Percentiles rank a stretch among this genome's conserved stretches.
These are phyloP conservation scores for Lordiphosa collinella DNA, from an alignment of 1,140 invertebrate species.

Conservation along the genomic window DNA sequence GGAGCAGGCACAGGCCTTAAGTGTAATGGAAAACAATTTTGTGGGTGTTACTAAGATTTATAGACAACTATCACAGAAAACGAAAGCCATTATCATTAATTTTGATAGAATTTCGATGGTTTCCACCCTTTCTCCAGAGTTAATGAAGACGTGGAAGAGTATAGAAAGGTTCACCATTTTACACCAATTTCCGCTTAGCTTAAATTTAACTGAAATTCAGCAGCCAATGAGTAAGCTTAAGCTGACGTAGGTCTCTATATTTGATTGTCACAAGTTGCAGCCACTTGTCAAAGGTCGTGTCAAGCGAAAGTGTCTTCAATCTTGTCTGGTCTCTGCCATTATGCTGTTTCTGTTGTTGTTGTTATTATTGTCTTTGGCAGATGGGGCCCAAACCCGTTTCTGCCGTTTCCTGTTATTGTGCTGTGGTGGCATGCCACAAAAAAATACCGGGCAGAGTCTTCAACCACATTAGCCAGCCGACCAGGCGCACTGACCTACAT, in stretches of 20 bases:
- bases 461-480: slow-evolving; percentile 28
- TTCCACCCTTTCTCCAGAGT: no score
- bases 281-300: slow-evolving; percentile 68
- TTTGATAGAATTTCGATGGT: no score
- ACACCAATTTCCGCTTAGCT: no score
- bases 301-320: slow-evolving; percentile 62
- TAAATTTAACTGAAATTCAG: no score
- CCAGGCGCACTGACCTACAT: slow-evolving; percentile 55
- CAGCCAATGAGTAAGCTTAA: no score
- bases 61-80: no score
- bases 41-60: background rate
- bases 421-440: slow-evolving; percentile 61
- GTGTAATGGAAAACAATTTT: no score
- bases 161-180: no score
- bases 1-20: no score
- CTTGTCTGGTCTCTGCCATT: background rate
- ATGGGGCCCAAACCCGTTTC: slow-evolving; percentile 47
- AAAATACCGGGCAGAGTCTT: slow-evolving; percentile 26
- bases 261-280: slow-evolving; percentile 36
- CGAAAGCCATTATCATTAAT: no score
- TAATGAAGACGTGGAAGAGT: no score
- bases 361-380: slow-evolving; percentile 10
- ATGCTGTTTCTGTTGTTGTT: slow-evolving; percentile 20
- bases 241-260: background rate
- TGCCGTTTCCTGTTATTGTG: slow-evolving; percentile 29